Conservation (phyloP, 2,888 invertebrate genomes). For the Gerris lacustris region DNA sequence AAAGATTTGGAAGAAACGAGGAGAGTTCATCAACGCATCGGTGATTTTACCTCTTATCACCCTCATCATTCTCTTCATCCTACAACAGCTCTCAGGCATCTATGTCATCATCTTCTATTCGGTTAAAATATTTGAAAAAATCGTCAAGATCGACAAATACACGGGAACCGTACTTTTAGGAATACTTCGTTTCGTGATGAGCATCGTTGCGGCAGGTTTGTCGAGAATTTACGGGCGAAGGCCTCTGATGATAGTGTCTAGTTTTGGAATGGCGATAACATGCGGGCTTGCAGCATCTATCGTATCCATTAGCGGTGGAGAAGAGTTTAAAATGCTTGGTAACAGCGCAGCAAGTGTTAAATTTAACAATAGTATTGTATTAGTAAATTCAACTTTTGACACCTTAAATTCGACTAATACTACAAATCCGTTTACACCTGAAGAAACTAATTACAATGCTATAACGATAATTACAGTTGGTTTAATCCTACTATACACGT, state of each 20-base stretch:
- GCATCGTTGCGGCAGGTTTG: constrained; percentile 40
- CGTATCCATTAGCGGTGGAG: not conserved
- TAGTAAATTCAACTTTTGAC: not conserved
- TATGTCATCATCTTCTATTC: constrained; percentile 49
- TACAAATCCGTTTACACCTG: not conserved
- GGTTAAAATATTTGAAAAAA: constrained; percentile 41
- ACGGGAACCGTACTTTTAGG: constrained; percentile 42
- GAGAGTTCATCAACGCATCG: constrained; percentile 34
- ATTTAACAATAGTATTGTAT: not conserved
- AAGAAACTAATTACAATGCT: not conserved
- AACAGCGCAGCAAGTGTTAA: not conserved
- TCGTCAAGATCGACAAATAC: constrained; percentile 38
- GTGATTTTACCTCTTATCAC: constrained; percentile 43
- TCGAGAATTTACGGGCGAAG: constrained; percentile 43
- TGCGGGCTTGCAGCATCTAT: not conserved
- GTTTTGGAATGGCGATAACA: constrained; percentile 42
- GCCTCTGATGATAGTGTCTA: constrained; percentile 41
- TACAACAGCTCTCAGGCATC: constrained; percentile 46
- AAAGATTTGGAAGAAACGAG: constrained; percentile 23
- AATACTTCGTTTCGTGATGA: constrained; percentile 42
- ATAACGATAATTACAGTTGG: constrained; percentile 33
- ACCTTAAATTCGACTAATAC: not conserved
- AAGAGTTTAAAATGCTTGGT: not conserved
- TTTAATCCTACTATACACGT: constrained; percentile 42
- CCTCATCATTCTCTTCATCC: constrained; percentile 39